Evolutionary conservation across 2,888 invertebrate species (phyloP), one percentile per base, ranked within the genome.

Genomic region (Allacma fusca): DNA sequence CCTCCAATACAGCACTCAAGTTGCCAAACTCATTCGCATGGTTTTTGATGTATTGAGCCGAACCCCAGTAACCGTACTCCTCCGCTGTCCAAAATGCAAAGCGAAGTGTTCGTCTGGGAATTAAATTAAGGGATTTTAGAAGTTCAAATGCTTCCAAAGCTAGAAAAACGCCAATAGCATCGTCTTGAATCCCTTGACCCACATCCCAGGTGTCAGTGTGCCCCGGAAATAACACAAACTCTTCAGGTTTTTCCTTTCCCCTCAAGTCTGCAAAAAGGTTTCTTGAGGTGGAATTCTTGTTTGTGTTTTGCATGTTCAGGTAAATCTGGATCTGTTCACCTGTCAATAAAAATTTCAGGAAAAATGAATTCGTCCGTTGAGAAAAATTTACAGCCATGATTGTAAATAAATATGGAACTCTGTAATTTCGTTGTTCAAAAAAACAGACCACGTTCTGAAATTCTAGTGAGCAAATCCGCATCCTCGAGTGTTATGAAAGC

Each of bases 1-100:
- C 93, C 87, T 95, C 94, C 91, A 94, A 91, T 0, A 93, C 91
- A 68, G 93, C 90, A 85, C 91, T 91, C 77, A 93, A 90, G 81
- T 92, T 91, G 1, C 89, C 85, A 28, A 88, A 86, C 81, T 91
- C 89, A 71, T 88, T 85, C 84, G 88, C 87, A 84, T 93, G 92
- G 2, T 86, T 86, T 72, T 89, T 85, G 81, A 90, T 89, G 85
- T 94, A 94, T 0, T 89, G 89, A 21, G 86, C 80, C 0, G 92
- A 92, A 43, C 94, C 94, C 71, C 91, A 84, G 0, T 90, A 87
- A 16, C 93, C 94, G 80, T 90, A 87, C 87, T 94, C 94, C 88
- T 95, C 94, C 4, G 84, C 86, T 7, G 88, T 88, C 87, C 87
- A 88, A 64, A 87, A 77, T 2, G 87, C 86, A 21, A 85, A 82